Base-by-base conservation (phyloP, 2,888 invertebrate species). In the Drosophila recens region DNA sequence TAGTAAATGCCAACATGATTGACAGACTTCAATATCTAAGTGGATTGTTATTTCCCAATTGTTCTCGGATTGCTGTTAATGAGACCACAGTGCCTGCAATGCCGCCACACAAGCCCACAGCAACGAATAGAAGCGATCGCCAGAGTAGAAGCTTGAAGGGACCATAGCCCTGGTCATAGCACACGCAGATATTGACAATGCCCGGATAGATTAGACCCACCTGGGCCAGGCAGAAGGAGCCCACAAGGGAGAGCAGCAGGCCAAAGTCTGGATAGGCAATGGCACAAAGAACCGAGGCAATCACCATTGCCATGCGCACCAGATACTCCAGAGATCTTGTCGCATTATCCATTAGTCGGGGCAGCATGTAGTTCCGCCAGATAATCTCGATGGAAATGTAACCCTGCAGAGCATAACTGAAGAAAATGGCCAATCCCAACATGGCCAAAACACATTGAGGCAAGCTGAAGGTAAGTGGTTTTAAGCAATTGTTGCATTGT, bases 331-430 rank as follows among this genome's bases (percentile, higher is more conserved):
- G 45, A 0, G 67, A 40, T 4, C 5, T 34, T 3, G 63, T 48
- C 4, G 67, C 67, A 6, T 54, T n/a, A 10, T 40, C 63, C 4
- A 64, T 59, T 4, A 84, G 23, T 0, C 43, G 43, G 0, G 70
- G 70, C 3, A 63, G 89, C 62, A 93, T 72, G 64, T 92, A 92
- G 1, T 89, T 91, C 42, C 87, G 74, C 97, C 98, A 98, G 77
- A 98, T 96, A 67, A 99, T 97, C 87, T 97, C 97, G 95, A 98
- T 96, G 0, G 98, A 97, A 2, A 99, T 98, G 93, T 98, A 99
- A 93, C 99, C 98, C 93, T 98, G 98, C 3, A 99, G 94, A 42
- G 97, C 96, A 93, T 98, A 99, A 0, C 98, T 97, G 73, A 98
- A 95, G 94, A 98, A 98, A 62, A 99, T 97, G 30, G 96, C 96